phyloP scores from a whole-genome alignment of 2,797 vertebrate species.

The Hippocampus kuda region DNA sequence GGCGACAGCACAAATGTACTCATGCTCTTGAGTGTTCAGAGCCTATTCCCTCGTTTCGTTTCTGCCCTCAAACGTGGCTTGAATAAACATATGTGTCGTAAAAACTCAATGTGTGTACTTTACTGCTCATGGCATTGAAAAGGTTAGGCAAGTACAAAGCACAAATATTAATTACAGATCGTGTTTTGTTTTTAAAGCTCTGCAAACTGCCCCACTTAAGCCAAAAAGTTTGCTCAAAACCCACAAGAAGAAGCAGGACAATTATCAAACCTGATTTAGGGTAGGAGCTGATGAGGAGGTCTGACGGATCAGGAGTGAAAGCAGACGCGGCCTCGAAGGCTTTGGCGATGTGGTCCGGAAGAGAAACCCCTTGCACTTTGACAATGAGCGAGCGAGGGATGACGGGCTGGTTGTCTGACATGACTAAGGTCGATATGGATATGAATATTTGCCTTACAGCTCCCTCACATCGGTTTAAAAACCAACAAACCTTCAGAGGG shows the following conservation, averaged over 20 bases:
- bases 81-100: too few relatives aligned
- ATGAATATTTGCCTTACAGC: background rate
- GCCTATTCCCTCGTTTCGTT: too few relatives aligned
- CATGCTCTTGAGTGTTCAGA: too few relatives aligned
- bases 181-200: too few relatives aligned
- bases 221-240: conserved; percentile 12
- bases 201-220: too few relatives aligned
- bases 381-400: conserved; percentile 53
- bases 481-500: background rate
- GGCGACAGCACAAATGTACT: too few relatives aligned
- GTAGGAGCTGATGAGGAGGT: conserved; percentile 75
- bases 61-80: too few relatives aligned
- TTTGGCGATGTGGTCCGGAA: conserved; percentile 62
- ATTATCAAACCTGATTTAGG: conserved; percentile 73
- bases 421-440: conserved; percentile 11
- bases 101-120: too few relatives aligned
- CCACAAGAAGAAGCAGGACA: background rate
- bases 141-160: too few relatives aligned
- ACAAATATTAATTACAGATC: too few relatives aligned
- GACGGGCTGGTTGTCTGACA: conserved; percentile 26
- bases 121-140: too few relatives aligned
- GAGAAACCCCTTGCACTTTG: conserved; percentile 58
- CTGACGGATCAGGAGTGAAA: conserved; percentile 69
- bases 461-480: background rate
- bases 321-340: conserved; percentile 61